Percentiles rank a stretch among this genome's conserved stretches.
Conservation (phyloP, 1,140 invertebrate genomes). For the Triops cancriformis region DNA sequence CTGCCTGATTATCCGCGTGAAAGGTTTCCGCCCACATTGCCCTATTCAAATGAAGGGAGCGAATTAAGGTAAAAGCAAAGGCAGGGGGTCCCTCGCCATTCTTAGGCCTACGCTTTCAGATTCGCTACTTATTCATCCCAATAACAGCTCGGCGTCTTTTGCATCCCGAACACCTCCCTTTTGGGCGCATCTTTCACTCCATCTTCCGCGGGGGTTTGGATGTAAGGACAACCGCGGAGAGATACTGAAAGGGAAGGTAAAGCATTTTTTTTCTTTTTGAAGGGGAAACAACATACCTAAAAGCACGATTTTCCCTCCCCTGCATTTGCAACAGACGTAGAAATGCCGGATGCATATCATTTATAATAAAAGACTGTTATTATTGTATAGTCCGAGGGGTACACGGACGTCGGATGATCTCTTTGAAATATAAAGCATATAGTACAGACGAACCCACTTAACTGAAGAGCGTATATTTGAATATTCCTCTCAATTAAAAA, state of each 20-base stretch:
- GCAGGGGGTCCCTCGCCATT: not conserved
- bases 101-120: not conserved
- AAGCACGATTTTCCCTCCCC: not conserved
- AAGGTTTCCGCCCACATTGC: not conserved
- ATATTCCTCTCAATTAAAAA: too few relatives aligned
- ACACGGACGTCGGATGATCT: not conserved
- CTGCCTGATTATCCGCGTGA: not conserved
- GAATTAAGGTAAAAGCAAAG: not conserved
- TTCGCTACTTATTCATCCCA: constrained; percentile 1
- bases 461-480: too few relatives aligned
- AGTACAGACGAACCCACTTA: too few relatives aligned
- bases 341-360: not conserved
- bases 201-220: too few relatives aligned
- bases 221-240: not conserved
- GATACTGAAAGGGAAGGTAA: not conserved
- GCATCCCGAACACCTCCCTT: not conserved
- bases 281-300: not conserved
- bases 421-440: not conserved
- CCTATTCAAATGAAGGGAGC: not conserved
- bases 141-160: not conserved
- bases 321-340: not conserved
- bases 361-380: not conserved
- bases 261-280: not conserved
- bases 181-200: not conserved
- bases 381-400: not conserved